Evolutionary conservation across 2,113 vertebrate genomes (phyloP).

Genomic region (Notothenia rossii): DNA sequence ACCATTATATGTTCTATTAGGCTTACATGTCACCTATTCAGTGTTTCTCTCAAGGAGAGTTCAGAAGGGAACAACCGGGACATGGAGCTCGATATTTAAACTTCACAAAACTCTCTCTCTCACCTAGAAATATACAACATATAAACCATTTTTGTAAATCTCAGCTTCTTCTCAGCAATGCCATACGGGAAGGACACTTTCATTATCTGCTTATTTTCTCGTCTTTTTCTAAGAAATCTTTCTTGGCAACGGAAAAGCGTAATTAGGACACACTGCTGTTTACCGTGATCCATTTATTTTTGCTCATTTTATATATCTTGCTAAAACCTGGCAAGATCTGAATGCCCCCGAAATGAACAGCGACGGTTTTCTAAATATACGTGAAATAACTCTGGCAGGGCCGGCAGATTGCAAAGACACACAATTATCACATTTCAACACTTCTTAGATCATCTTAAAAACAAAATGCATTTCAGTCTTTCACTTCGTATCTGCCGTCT

Average conservation of each 20-base stretch:
- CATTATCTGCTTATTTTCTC: conserved; percentile 50
- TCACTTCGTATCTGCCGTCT: background rate
- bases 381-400: conserved; percentile 41
- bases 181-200: conserved; percentile 17
- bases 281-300: conserved; percentile 33
- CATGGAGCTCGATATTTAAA: background rate
- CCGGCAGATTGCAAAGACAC: conserved; percentile 18
- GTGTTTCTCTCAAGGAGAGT: background rate
- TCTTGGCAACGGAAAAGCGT: conserved; percentile 56
- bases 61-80: background rate
- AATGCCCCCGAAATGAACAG: conserved; percentile 47
- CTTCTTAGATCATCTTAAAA: conserved; percentile 21
- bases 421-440: conserved; percentile 23
- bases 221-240: conserved; percentile 50
- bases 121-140: conserved; percentile 6
- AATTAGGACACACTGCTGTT: conserved; percentile 59
- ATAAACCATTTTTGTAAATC: conserved; percentile 2
- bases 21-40: background rate
- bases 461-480: background rate
- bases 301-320: conserved; percentile 36
- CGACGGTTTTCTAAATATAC: conserved; percentile 51
- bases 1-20: conserved; percentile 13
- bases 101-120: background rate
- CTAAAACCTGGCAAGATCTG: conserved; percentile 56
- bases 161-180: conserved; percentile 8